Conservation (phyloP, 2,797 vertebrate species). For the Borostomias antarcticus region DNA sequence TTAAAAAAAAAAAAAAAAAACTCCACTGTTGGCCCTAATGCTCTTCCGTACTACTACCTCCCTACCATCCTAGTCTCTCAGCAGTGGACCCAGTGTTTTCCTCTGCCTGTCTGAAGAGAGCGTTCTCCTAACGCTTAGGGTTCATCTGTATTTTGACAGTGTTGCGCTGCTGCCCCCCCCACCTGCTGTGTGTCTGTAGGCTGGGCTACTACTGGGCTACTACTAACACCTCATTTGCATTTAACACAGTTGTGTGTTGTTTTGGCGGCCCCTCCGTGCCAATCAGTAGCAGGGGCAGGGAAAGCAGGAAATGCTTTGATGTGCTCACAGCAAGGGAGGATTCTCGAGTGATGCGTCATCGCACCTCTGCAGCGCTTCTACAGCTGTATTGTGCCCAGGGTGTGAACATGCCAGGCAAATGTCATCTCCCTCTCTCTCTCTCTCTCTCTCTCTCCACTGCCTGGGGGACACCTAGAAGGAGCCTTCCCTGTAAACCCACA, state of each 20-base stretch:
- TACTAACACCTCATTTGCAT: background rate
- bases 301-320: conserved; percentile 43
- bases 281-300: background rate
- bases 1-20: too few species aligned
- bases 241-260: background rate
- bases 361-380: conserved; percentile 21
- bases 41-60: too few species aligned
- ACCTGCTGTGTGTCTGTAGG: too few species aligned
- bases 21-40: too few species aligned
- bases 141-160: too few species aligned
- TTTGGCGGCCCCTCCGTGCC: background rate
- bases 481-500: conserved; percentile 52
- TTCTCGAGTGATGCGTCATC: conserved; percentile 36
- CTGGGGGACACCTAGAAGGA: conserved; percentile 51
- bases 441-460: conserved; percentile 22
- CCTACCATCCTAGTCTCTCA: too few species aligned
- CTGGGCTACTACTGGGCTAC: too few species aligned
- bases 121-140: too few species aligned
- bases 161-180: too few species aligned
- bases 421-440: conserved; percentile 31
- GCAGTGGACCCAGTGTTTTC: too few species aligned
- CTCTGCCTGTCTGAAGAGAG: too few species aligned
- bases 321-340: conserved; percentile 35
- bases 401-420: conserved; percentile 42
- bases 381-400: conserved; percentile 51